Evolutionary conservation across 2,888 invertebrate species (phyloP).

Genomic region (Agrochola lota): DNA sequence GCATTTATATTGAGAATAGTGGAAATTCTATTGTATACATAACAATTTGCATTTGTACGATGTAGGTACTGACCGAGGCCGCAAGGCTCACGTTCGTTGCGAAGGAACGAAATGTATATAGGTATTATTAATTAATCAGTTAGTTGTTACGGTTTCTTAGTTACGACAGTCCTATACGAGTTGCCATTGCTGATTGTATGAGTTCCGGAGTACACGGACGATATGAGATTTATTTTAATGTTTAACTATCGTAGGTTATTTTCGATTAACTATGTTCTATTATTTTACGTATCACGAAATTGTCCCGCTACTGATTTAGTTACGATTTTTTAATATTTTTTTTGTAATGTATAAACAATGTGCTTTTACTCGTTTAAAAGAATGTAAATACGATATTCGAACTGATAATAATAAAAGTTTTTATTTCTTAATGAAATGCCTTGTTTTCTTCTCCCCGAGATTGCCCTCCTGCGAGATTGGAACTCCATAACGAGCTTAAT

Average conservation of each 20-base stretch:
- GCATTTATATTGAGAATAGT: constrained; percentile 82
- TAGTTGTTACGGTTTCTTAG: constrained; percentile 75
- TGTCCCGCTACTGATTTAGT: constrained; percentile 80
- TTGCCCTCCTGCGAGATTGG: constrained; percentile 8
- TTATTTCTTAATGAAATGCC: constrained; percentile 87
- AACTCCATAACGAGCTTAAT: constrained; percentile 36
- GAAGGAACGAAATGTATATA: constrained; percentile 66
- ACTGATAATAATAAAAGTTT: constrained; percentile 91
- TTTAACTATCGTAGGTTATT: constrained; percentile 77
- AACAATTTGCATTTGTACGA: constrained; percentile 78
- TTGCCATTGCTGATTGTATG: constrained; percentile 81
- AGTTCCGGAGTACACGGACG: constrained; percentile 73
- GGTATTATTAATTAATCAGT: constrained; percentile 66
- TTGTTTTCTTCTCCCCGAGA: constrained; percentile 67
- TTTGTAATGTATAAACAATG: constrained; percentile 87
- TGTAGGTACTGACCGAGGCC: constrained; percentile 63
- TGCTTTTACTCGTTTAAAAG: constrained; percentile 90
- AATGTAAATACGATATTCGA: constrained; percentile 91
- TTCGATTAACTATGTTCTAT: constrained; percentile 77
- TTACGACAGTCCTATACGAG: constrained; percentile 80
- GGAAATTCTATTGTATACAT: constrained; percentile 79
- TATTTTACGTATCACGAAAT: constrained; percentile 81
- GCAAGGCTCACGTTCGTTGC: constrained; percentile 58
- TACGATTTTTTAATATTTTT: constrained; percentile 76
- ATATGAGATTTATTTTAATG: constrained; percentile 82